Conservation (phyloP, 2,888 invertebrate species). For the Cephus pygmeus region DNA sequence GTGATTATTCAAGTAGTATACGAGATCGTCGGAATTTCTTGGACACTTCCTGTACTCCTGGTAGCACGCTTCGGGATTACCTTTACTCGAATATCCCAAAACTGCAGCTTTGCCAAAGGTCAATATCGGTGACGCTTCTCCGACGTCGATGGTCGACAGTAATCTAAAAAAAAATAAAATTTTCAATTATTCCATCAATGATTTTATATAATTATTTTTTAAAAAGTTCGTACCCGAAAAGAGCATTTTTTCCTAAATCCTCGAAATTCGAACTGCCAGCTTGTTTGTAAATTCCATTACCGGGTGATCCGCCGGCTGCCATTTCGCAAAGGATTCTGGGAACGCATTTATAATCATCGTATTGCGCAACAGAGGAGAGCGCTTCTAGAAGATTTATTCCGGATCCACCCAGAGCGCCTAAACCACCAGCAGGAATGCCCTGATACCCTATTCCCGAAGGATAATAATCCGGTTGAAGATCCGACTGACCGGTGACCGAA, state of each 20-base stretch:
- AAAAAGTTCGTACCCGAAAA: slow-evolving; percentile 70
- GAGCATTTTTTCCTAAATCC: slow-evolving; percentile 59
- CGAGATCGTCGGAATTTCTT: slow-evolving; percentile 76
- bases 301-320: slow-evolving; percentile 66
- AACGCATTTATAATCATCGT: slow-evolving; percentile 84
- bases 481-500: slow-evolving; percentile 5
- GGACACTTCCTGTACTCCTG: slow-evolving; percentile 81
- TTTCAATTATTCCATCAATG: slow-evolving; percentile 5
- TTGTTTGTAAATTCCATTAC: slow-evolving; percentile 43
- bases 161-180: slow-evolving; percentile 65
- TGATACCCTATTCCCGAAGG: slow-evolving; percentile 21
- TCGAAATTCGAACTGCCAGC: slow-evolving; percentile 40
- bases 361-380: slow-evolving; percentile 72
- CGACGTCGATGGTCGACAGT: slow-evolving; percentile 70
- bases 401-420: slow-evolving; percentile 14
- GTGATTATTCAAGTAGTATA: slow-evolving; percentile 85
- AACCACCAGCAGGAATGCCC: slow-evolving; percentile 21
- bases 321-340: slow-evolving; percentile 84
- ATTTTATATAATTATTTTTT: slow-evolving; percentile 12
- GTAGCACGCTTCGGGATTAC: slow-evolving; percentile 71
- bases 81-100: slow-evolving; percentile 77
- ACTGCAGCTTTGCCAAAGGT: slow-evolving; percentile 81
- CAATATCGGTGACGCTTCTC: slow-evolving; percentile 74
- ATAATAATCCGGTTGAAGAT: slow-evolving; percentile 21
- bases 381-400: slow-evolving; percentile 62